phyloP scores from a whole-genome alignment of 2,888 invertebrate genomes.

The Tenthredo scrophulariae region DNA sequence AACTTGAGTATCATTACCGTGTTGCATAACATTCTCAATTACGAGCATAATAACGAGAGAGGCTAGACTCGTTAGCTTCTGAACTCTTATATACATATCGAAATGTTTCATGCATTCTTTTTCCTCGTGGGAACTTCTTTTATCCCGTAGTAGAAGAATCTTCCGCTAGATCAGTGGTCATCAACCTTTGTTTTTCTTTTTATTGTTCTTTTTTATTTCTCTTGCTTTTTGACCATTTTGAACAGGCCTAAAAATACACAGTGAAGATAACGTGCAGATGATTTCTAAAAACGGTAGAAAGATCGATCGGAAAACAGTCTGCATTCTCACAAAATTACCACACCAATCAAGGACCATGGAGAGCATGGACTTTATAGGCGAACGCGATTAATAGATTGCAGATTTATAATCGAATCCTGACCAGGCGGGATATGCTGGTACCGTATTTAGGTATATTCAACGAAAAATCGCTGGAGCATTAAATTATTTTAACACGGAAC shows the following conservation, averaged over 20 bases:
- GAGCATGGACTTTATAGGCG: background rate
- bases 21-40: constrained; percentile 41
- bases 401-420: background rate
- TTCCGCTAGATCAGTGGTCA: constrained; percentile 45
- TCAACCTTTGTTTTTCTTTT: constrained; percentile 9
- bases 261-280: background rate
- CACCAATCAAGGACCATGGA: background rate
- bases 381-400: background rate
- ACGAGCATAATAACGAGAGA: constrained; percentile 5
- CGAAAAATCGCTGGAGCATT: background rate
- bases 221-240: background rate
- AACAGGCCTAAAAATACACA: background rate
- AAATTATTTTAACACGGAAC: constrained; percentile 3
- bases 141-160: constrained; percentile 33
- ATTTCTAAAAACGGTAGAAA: background rate
- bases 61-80: constrained; percentile 35
- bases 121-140: constrained; percentile 42
- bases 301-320: background rate
- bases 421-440: background rate
- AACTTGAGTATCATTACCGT: constrained; percentile 18
- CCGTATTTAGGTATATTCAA: constrained; percentile 33
- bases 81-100: constrained; percentile 20
- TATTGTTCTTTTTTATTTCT: background rate
- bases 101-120: constrained; percentile 46
- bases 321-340: background rate